Base-by-base conservation (phyloP, 23 tunicate species). In the Phallusia fumigata region DNA sequence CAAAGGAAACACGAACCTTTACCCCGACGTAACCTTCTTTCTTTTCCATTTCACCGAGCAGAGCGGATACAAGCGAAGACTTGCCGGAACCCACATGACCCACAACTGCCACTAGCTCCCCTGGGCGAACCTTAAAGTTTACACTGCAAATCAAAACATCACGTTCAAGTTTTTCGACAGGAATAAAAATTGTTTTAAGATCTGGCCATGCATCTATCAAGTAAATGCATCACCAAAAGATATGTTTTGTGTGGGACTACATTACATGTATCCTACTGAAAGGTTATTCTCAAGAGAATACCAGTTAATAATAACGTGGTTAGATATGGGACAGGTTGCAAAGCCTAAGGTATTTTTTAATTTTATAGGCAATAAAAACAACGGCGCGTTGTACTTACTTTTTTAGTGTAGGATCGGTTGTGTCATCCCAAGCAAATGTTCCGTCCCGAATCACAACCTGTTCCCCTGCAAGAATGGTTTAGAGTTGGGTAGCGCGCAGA, bases 31-130 rank as follows among this genome's bases (percentile, higher is more conserved):
- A 82, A 15, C 96, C 96, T 21, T 82, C 77, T 26, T 86, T 49
- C 82, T 91, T 91, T 83, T 93, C 93, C 98, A 93, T 88, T 72
- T 93, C 98, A 0, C 98, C 98, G 0, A 93, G 82, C 45, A 93
- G 52, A 10, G 98, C 84, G 65, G 98, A 93, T 13, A 93, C 49
- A 15, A 93, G 80, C 30, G 98, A 93, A 0, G 98, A 93, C 64
- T 93, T 93, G 47, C 98, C 98, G 36, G 87, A 76, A 19, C 98
- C 98, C 0, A 93, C 98, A 30, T 85, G 98, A 0, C 98, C 98
- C 0, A 93, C 98, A 5, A 93, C 88, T 6, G 98, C 98, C 18
- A 93, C 98, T 12, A 93, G 80, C 53, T 92, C 84, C 18, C 98
- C 98, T 0, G 93, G 84, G 50, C 85, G 89, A 16, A 93, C 89